These are phyloP conservation scores for Dicyrtomina minuta DNA, from an alignment of 2,888 invertebrate genomes.

Conservation along the genomic window DNA sequence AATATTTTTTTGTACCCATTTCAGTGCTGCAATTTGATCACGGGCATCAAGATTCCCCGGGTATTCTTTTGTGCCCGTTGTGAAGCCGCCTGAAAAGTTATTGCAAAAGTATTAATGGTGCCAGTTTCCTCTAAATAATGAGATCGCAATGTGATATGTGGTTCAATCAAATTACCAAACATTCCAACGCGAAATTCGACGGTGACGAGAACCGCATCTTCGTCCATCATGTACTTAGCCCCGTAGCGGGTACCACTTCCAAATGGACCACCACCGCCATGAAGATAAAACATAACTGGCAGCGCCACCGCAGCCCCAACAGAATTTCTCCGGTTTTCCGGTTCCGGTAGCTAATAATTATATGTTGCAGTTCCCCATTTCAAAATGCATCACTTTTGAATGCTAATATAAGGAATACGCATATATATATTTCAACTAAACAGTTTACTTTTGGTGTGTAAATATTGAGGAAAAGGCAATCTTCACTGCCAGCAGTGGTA, in stretches of 20 bases:
- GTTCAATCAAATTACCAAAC: slow-evolving; percentile 1
- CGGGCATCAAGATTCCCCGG: background rate
- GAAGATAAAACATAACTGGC: slow-evolving; percentile 27
- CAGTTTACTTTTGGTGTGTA: slow-evolving; percentile 42
- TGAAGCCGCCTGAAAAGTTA: too few species aligned
- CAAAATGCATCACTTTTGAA: too few species aligned
- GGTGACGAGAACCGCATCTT: slow-evolving; percentile 16
- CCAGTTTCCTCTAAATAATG: too few species aligned
- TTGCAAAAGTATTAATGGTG: too few species aligned
- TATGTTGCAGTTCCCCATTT: too few species aligned
- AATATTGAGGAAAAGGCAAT: slow-evolving; percentile 41
- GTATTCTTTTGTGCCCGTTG: too few species aligned
- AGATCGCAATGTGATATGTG: too few species aligned
- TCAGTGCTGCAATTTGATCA: slow-evolving; percentile 23
- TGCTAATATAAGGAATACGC: too few species aligned
- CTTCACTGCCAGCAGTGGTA: slow-evolving; percentile 38
- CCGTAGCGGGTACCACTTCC: background rate
- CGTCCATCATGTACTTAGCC: slow-evolving; percentile 6
- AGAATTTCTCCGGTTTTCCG: background rate
- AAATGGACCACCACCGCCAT: slow-evolving; percentile 17
- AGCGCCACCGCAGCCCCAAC: too few species aligned
- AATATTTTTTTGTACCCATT: slow-evolving; percentile 32
- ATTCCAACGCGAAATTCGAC: slow-evolving; percentile 18
- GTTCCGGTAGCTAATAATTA: background rate
- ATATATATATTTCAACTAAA: too few species aligned